phyloP scores from a whole-genome alignment of 2,888 invertebrate species.

The Diarsia brunnea region DNA sequence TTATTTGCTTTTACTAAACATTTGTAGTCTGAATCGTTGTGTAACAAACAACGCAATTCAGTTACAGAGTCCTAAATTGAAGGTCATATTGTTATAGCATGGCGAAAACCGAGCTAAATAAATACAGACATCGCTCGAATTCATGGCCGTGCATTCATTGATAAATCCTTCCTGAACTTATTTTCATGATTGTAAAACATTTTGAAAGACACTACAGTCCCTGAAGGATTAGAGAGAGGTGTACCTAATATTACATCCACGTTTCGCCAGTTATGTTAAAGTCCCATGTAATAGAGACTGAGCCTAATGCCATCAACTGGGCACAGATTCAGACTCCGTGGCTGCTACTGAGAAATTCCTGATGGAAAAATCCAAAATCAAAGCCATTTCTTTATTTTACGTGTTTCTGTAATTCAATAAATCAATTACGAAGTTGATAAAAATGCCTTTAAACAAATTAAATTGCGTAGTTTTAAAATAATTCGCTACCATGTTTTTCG shows the following conservation, averaged over 20 bases:
- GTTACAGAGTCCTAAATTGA: conserved; percentile 13
- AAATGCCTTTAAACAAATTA: neutral
- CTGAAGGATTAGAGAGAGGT: too few species aligned
- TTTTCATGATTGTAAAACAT: neutral
- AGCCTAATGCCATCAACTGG: too few species aligned
- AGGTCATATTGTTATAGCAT: conserved; percentile 36
- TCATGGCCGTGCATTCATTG: conserved; percentile 9
- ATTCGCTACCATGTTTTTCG: neutral
- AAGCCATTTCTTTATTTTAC: too few species aligned
- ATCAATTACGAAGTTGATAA: neutral
- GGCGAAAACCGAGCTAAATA: conserved; percentile 8
- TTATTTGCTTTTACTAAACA: neutral
- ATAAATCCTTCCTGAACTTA: neutral
- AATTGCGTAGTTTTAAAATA: neutral
- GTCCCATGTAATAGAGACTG: too few species aligned
- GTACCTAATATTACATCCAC: too few species aligned
- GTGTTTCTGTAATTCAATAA: neutral
- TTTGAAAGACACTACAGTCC: neutral
- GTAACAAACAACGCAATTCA: conserved; percentile 14
- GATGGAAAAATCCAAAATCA: too few species aligned
- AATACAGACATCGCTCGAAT: conserved; percentile 17
- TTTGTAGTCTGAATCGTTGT: neutral
- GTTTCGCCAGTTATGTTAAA: too few species aligned
- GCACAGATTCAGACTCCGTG: too few species aligned
- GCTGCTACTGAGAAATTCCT: too few species aligned